A percentile compares a stretch with the other conserved stretches of the same genome.
Evolutionary conservation across 2,113 vertebrate species (phyloP).

Genomic region (Nipponia nippon): DNA sequence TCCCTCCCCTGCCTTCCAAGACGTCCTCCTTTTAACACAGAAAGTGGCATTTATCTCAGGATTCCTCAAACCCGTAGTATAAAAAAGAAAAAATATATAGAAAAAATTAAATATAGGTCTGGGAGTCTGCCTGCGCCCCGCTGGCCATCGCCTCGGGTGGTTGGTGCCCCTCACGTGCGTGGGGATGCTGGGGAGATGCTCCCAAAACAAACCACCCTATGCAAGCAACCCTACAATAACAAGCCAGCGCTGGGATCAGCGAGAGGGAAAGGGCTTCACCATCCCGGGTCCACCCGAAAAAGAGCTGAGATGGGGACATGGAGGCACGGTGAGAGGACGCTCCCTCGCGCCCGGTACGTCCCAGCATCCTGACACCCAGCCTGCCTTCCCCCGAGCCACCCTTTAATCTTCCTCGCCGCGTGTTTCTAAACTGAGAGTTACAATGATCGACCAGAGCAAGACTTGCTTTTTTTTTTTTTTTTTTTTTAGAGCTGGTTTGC

Average conservation of each 20-base stretch:
- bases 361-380: conserved; percentile 14
- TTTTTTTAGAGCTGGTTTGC: neutral
- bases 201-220: neutral
- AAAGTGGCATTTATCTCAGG: neutral
- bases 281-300: accelerated
- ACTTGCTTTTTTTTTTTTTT: neutral
- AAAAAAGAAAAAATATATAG: too few relatives aligned
- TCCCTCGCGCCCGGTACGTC: neutral
- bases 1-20: neutral
- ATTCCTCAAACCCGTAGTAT: neutral
- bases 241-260: accelerated
- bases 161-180: accelerated
- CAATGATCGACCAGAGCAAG: neutral
- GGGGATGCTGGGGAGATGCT: neutral
- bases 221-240: neutral
- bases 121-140: neutral
- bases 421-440: conserved; percentile 40
- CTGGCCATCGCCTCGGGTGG: neutral
- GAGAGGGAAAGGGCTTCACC: neutral
- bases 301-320: accelerated
- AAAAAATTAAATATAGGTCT: neutral
- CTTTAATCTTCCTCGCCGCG: conserved; percentile 45
- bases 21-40: neutral
- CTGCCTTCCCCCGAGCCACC: neutral
- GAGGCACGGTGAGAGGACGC: neutral